Evolutionary conservation across 2,113 vertebrate genomes (phyloP).

Genomic region (Aplodontia rufa): DNA sequence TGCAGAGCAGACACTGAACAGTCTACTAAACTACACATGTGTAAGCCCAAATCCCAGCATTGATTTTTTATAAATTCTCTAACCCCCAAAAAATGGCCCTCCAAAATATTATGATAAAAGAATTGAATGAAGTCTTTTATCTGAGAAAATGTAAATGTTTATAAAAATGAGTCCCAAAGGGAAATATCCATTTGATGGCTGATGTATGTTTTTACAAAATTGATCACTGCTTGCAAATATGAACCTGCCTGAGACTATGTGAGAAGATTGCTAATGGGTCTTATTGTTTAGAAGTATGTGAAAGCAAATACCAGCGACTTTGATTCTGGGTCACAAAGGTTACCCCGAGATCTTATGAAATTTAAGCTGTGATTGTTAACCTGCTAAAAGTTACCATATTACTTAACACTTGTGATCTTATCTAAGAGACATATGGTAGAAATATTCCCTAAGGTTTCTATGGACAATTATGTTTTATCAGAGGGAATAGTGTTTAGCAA

Average conservation of each 20-base stretch:
- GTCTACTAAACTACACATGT: neutral
- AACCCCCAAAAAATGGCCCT: neutral
- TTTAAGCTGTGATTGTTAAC: constrained; percentile 69
- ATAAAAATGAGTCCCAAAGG: constrained; percentile 66
- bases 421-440: constrained; percentile 71
- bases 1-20: neutral
- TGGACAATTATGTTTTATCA: constrained; percentile 63
- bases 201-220: constrained; percentile 69
- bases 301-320: constrained; percentile 63
- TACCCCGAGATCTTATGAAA: constrained; percentile 68
- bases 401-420: constrained; percentile 77
- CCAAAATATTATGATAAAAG: constrained; percentile 63
- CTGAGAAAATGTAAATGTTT: constrained; percentile 68
- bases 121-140: neutral
- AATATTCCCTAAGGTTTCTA: constrained; percentile 64
- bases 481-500: constrained; percentile 57
- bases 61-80: neutral
- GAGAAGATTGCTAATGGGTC: constrained; percentile 19
- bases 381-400: constrained; percentile 73
- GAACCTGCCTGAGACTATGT: constrained; percentile 47
- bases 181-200: constrained; percentile 70
- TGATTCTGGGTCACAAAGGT: constrained; percentile 64
- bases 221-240: constrained; percentile 59
- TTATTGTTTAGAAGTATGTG: constrained; percentile 53
- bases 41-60: neutral